These are phyloP conservation scores for Acipenser transmontanus DNA, from an alignment of 2,797 vertebrate species.

Conservation along the genomic window DNA sequence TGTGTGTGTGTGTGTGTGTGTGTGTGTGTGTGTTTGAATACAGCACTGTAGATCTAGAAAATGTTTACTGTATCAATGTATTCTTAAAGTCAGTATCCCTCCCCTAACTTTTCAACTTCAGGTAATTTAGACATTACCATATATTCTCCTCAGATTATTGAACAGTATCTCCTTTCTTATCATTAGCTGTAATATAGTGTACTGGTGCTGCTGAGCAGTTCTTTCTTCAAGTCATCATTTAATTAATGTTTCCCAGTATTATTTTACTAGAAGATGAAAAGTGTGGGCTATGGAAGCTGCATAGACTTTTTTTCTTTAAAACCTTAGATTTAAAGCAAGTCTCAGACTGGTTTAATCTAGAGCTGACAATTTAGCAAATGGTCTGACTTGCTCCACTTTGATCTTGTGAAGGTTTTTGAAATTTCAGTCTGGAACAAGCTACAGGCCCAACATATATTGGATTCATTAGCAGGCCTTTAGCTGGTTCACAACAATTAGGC, in stretches of 20 bases:
- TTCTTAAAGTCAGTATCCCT: too few species aligned
- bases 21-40: too few species aligned
- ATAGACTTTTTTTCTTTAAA: conserved; percentile 36
- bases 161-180: background rate
- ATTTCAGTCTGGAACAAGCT: conserved; percentile 60
- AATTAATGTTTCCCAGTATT: conserved; percentile 40
- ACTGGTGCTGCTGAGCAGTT: conserved; percentile 23
- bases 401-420: conserved; percentile 70
- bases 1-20: too few species aligned
- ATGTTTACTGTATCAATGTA: too few species aligned
- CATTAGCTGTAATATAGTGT: conserved; percentile 20
- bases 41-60: too few species aligned
- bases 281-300: conserved; percentile 36
- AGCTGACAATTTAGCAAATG: conserved; percentile 68
- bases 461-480: conserved; percentile 84
- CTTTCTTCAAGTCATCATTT: conserved; percentile 37
- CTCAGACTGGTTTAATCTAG: conserved; percentile 52
- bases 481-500: conserved; percentile 76
- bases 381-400: conserved; percentile 60
- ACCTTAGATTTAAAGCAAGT: conserved; percentile 46
- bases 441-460: conserved; percentile 58
- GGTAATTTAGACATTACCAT: background rate
- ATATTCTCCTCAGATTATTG: background rate
- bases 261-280: conserved; percentile 57
- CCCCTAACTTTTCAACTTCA: too few species aligned